These are phyloP conservation scores for Eupleurogrammus muticus DNA, from an alignment of 2,797 vertebrate genomes.

Conservation along the genomic window DNA sequence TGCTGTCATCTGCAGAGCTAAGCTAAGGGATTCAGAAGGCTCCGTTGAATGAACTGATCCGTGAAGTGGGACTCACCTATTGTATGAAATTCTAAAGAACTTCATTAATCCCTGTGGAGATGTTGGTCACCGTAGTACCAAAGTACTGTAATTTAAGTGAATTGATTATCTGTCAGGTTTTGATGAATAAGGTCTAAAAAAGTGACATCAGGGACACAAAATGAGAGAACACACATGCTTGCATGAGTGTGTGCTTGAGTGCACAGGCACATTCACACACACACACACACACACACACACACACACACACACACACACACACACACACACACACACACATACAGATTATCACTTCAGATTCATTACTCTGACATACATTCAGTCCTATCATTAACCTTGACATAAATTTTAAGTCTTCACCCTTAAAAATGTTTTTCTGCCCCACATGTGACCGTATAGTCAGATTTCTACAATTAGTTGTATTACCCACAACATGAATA, in stretches of 20 bases:
- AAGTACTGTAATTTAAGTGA: background rate
- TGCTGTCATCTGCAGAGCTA: background rate
- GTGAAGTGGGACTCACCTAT: background rate
- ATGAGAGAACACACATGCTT: background rate
- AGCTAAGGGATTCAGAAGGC: background rate
- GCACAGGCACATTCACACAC: background rate
- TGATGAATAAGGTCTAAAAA: background rate
- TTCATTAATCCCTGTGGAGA: background rate
- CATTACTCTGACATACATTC: too few relatives aligned
- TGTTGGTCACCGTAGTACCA: background rate
- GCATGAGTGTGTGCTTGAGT: too few relatives aligned
- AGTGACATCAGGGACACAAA: background rate
- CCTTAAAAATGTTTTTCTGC: too few relatives aligned
- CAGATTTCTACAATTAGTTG: too few relatives aligned
- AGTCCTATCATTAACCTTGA: too few relatives aligned
- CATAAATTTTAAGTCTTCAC: too few relatives aligned
- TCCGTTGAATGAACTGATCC: background rate
- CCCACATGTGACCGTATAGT: too few relatives aligned
- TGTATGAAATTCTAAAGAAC: background rate
- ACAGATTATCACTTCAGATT: too few relatives aligned
- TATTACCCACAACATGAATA: too few relatives aligned
- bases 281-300: background rate
- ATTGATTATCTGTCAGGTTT: background rate
- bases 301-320: background rate
- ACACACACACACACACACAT: background rate